Conservation (phyloP, 2,113 vertebrate species). For the Paramormyrops kingsleyae region DNA sequence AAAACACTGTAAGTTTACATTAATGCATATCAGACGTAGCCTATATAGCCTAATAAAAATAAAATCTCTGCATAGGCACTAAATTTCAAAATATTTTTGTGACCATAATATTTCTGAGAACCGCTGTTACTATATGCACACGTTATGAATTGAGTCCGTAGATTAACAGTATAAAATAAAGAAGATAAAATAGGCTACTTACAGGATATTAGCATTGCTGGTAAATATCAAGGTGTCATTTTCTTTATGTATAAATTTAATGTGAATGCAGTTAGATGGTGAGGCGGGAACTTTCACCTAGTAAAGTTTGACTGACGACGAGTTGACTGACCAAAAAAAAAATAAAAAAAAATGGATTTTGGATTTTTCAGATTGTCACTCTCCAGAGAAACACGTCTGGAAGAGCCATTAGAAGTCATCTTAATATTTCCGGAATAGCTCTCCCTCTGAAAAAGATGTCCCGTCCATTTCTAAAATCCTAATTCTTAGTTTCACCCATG, state of each 20-base stretch:
- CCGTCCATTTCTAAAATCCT: neutral
- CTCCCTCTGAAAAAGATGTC: conserved; percentile 61
- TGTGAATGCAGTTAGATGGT: neutral
- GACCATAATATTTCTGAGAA: neutral
- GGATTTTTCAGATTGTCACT: conserved; percentile 75
- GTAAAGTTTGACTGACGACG: neutral
- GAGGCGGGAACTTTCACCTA: neutral
- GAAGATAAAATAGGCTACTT: neutral
- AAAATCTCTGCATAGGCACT: neutral
- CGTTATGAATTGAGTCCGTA: neutral
- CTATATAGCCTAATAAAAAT: neutral
- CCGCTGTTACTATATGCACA: neutral
- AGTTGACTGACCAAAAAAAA: conserved; percentile 21
- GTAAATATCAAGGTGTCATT: neutral
- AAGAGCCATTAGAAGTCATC: conserved; percentile 84
- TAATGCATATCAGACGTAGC: neutral
- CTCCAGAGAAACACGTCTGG: conserved; percentile 82
- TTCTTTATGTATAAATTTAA: neutral
- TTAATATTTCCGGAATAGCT: conserved; percentile 85
- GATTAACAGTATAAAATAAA: neutral
- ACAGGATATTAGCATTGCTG: neutral
- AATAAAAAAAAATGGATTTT: conserved; percentile 71
- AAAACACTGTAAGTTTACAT: neutral
- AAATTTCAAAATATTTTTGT: neutral
- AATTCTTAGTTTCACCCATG: neutral